phyloP scores from a whole-genome alignment of 2,888 invertebrate genomes.

The Pomacea canaliculata region DNA sequence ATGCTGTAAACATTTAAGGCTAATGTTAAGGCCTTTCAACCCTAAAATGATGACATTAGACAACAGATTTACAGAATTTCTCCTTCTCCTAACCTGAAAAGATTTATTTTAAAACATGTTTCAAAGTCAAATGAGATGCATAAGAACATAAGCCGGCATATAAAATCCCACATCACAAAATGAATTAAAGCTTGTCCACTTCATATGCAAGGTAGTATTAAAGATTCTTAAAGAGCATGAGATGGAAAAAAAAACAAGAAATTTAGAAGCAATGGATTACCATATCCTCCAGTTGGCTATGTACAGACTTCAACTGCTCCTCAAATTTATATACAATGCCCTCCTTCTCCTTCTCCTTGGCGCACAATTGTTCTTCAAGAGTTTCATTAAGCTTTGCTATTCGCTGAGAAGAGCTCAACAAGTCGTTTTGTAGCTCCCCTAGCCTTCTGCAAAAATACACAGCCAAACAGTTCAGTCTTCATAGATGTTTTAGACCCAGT shows the following conservation, averaged over 20 bases:
- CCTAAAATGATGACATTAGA: no score
- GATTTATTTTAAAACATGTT: no score
- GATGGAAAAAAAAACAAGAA: no score
- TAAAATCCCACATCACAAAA: no score
- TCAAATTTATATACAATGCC: constrained; percentile 50
- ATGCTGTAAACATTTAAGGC: constrained; percentile 45
- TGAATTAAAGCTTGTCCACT: no score
- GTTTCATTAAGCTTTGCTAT: constrained; percentile 61
- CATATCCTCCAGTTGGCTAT: constrained; percentile 54
- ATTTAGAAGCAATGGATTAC: constrained; percentile 35
- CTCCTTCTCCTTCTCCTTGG: constrained; percentile 56
- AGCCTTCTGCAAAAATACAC: constrained; percentile 60
- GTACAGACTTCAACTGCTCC: constrained; percentile 42
- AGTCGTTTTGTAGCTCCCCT: constrained; percentile 67
- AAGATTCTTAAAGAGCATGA: no score
- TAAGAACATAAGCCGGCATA: no score
- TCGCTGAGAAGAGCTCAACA: constrained; percentile 67
- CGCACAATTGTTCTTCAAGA: constrained; percentile 48
- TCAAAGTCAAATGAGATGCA: no score
- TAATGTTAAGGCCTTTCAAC: background rate
- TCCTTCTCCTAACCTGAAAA: no score
- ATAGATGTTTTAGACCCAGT: no score
- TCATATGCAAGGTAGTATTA: no score
- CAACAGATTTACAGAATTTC: no score
- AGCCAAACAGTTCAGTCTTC: background rate